A percentile compares a stretch with the other conserved stretches of the same genome.
Evolutionary conservation across 2,888 invertebrate species (phyloP).

Genomic region (Iphiclides podalirius): DNA sequence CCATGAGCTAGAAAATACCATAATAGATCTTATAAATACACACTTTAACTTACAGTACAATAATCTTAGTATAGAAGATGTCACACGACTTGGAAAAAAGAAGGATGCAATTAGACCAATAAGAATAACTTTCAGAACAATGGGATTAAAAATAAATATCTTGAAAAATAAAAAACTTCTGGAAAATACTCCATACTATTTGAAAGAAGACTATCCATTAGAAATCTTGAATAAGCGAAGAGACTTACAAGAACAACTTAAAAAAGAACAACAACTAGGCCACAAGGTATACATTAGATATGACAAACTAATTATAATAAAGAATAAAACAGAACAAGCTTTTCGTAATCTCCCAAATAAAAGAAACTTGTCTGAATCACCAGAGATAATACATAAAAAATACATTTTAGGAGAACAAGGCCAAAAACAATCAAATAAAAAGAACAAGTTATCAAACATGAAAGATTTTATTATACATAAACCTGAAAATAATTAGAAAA

Average conservation of each 20-base stretch:
- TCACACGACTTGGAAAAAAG: conserved; percentile 30
- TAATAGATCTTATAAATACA: conserved; percentile 27
- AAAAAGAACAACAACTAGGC: conserved; percentile 21
- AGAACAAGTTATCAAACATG: neutral
- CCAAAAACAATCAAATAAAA: neutral
- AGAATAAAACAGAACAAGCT: conserved; percentile 1
- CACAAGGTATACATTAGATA: conserved; percentile 23
- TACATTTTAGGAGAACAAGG: neutral
- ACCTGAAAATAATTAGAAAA: neutral
- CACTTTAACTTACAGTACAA: conserved; percentile 23
- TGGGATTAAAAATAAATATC: conserved; percentile 25
- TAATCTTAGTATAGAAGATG: conserved; percentile 23
- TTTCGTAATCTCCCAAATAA: neutral
- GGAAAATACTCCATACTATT: conserved; percentile 16
- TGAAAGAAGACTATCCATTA: conserved; percentile 26
- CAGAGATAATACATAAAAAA: neutral
- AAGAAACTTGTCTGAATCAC: too few species aligned
- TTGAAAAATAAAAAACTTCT: conserved; percentile 24
- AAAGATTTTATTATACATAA: neutral
- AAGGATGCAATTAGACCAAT: conserved; percentile 26
- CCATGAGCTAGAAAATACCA: conserved; percentile 32
- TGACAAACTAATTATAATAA: conserved; percentile 21
- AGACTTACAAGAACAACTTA: conserved; percentile 24
- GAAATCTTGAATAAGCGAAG: conserved; percentile 25
- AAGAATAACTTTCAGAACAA: conserved; percentile 24